Percentiles rank a stretch among this genome's conserved stretches.
Conservation (phyloP, 2,113 vertebrate genomes). For the Festucalex cinctus region DNA sequence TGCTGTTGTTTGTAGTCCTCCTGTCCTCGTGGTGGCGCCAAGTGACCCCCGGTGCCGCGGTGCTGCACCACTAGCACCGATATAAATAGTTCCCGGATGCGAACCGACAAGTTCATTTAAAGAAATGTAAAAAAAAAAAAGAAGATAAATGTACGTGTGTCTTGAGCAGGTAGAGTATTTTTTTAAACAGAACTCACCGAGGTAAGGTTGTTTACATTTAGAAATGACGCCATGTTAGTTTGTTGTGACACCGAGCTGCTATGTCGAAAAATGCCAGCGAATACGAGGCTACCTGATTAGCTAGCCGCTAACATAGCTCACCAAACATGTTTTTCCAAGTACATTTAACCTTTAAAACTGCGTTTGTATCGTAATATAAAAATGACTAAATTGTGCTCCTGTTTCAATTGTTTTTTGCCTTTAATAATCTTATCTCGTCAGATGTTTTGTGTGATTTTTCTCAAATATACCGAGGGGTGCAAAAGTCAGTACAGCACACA, state of each 20-base stretch:
- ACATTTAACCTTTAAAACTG: background rate
- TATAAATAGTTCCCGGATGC: conserved; percentile 59
- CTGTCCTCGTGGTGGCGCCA: conserved; percentile 47
- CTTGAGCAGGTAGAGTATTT: background rate
- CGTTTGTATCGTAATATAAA: background rate
- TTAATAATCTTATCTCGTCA: background rate
- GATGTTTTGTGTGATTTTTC: background rate
- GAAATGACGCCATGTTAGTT: background rate
- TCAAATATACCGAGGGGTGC: background rate
- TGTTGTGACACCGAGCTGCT: background rate
- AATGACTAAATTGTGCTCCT: background rate
- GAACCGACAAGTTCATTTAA: background rate
- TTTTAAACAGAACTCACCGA: conserved; percentile 16
- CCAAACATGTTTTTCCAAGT: background rate
- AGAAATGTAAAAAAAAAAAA: too few relatives aligned
- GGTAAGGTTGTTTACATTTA: conserved; percentile 31
- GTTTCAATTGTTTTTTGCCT: background rate
- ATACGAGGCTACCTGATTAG: conserved; percentile 4
- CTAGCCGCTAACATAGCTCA: background rate
- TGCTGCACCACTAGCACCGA: background rate
- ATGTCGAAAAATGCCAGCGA: background rate
- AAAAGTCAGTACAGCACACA: too few relatives aligned
- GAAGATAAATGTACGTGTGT: conserved; percentile 31
- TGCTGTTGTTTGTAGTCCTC: background rate
- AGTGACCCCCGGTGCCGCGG: background rate